A percentile compares a stretch with the other conserved stretches of the same genome.
Evolutionary conservation across 2,888 invertebrate genomes (phyloP).

Genomic region (Drosophila kuntzei): DNA sequence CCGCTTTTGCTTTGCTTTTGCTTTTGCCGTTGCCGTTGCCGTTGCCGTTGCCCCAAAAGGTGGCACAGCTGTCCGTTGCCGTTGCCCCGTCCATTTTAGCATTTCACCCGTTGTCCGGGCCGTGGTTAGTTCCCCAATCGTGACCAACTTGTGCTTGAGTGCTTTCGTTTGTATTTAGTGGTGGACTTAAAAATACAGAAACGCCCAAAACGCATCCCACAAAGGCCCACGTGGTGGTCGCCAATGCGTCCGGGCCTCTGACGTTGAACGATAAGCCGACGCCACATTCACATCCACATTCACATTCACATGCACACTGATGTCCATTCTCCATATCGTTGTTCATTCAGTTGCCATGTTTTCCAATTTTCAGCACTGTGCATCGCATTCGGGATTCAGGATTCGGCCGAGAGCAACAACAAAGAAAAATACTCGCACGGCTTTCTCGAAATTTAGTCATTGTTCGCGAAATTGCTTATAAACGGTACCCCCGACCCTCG

Average conservation of each 20-base stretch:
- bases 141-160: constrained; percentile 83
- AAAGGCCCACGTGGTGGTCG: constrained; percentile 68
- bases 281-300: constrained; percentile 30
- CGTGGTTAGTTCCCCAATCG: constrained; percentile 67
- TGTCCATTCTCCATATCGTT: constrained; percentile 22
- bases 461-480: constrained; percentile 83
- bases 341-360: constrained; percentile 67
- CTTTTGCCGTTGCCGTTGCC: constrained; percentile 18
- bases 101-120: constrained; percentile 16
- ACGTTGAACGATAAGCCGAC: constrained; percentile 71
- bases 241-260: constrained; percentile 56
- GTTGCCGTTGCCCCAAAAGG: constrained; percentile 25
- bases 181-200: constrained; percentile 83
- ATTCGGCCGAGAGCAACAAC: constrained; percentile 51
- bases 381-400: constrained; percentile 62
- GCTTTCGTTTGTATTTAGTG: constrained; percentile 85
- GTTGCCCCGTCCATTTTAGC: not conserved
- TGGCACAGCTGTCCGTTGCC: constrained; percentile 38
- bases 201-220: constrained; percentile 52
- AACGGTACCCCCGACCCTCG: constrained; percentile 37
- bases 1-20: constrained; percentile 47
- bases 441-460: constrained; percentile 77
- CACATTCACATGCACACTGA: constrained; percentile 27
- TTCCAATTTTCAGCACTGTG: constrained; percentile 72
- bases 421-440: constrained; percentile 67